Evolutionary conservation across 2,888 invertebrate species (phyloP).

Genomic region (Crepidodera aurea): DNA sequence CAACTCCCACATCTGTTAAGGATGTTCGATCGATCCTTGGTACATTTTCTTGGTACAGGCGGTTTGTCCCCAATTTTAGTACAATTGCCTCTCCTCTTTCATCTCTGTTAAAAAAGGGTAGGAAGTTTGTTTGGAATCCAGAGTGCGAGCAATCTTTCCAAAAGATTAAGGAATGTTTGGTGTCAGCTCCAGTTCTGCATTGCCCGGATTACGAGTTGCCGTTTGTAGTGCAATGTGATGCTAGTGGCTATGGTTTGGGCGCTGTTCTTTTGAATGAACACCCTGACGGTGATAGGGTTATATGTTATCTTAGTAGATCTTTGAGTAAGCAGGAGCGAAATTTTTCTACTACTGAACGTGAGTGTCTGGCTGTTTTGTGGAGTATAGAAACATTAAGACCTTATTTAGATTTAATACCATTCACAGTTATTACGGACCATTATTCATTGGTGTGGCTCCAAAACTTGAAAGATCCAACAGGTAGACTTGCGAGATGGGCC

Average conservation of each 20-base stretch:
- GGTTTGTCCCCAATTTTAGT: not conserved
- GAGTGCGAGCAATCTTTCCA: not conserved
- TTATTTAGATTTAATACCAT: too few relatives aligned
- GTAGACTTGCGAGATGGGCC: too few relatives aligned
- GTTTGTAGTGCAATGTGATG: not conserved
- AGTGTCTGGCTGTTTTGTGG: not conserved
- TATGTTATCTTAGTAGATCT: not conserved
- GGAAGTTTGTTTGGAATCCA: not conserved
- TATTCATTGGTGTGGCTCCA: not conserved
- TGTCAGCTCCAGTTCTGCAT: too few relatives aligned
- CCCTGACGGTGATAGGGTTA: not conserved
- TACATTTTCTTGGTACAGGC: too few relatives aligned
- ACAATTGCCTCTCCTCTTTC: not conserved
- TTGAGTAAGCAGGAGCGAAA: conserved; percentile 4
- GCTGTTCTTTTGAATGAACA: not conserved
- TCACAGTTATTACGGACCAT: not conserved
- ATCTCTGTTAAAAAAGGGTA: not conserved
- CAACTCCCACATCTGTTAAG: not conserved
- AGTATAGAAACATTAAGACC: not conserved
- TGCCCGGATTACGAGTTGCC: too few relatives aligned
- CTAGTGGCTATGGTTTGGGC: not conserved
- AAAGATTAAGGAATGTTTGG: not conserved
- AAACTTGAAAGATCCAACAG: too few relatives aligned
- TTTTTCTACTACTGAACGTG: not conserved
- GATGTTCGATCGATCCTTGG: too few relatives aligned